Evolutionary conservation across 2,113 vertebrate species (phyloP).

Genomic region (Brachyhypopomus gauderio): DNA sequence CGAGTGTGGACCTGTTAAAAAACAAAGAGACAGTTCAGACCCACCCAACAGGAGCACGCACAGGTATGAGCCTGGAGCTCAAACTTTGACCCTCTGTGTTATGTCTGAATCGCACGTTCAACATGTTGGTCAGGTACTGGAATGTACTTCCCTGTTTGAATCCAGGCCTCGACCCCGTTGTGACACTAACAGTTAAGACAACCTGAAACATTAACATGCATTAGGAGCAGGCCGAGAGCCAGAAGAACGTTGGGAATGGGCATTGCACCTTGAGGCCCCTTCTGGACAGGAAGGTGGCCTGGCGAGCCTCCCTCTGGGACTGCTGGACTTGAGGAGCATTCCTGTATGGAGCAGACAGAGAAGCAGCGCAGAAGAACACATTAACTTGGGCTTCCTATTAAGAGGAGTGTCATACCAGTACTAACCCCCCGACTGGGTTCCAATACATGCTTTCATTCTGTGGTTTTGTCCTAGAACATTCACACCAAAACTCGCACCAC

Average conservation of each 20-base stretch:
- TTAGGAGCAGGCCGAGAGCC: not conserved
- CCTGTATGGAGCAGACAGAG: slow-evolving; percentile 46
- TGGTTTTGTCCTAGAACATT: not conserved
- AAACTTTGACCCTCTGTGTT: not conserved
- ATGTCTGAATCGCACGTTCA: not conserved
- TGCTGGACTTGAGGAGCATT: slow-evolving; percentile 62
- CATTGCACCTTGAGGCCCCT: slow-evolving; percentile 88
- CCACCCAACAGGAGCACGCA: not conserved
- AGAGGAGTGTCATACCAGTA: too few species aligned
- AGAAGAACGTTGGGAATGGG: not conserved
- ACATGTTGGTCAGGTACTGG: too few species aligned
- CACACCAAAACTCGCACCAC: not conserved
- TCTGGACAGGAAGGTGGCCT: slow-evolving; percentile 91
- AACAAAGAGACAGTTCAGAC: not conserved
- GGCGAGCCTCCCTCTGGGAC: slow-evolving; percentile 85
- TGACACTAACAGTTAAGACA: slow-evolving; percentile 7
- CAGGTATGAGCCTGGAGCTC: not conserved
- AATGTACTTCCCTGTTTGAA: slow-evolving; percentile 20
- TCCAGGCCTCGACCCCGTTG: not conserved
- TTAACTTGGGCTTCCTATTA: not conserved
- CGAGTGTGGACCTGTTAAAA: slow-evolving; percentile 77
- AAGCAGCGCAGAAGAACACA: slow-evolving; percentile 10
- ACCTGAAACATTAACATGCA: not conserved
- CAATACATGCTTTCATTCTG: too few species aligned
- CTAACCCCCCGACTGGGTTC: too few species aligned